Conservation (phyloP, 2,797 vertebrate genomes). For the Rousettus madagascariensis region DNA sequence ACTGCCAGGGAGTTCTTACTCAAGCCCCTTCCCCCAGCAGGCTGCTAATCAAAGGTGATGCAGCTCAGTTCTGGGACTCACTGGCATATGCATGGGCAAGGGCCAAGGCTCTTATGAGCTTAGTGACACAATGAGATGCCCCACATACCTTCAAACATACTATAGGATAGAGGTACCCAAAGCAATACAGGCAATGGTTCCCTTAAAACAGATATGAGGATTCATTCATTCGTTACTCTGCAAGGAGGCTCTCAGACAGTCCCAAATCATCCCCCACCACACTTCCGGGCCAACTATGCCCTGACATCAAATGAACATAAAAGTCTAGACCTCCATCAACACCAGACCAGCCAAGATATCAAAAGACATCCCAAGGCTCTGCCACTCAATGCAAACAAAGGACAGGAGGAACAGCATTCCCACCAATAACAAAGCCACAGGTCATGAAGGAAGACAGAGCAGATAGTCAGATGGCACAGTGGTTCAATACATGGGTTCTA, state of each 20-base stretch:
- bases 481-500: background rate
- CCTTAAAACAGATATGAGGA: conserved; percentile 22
- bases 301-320: background rate
- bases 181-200: conserved; percentile 5
- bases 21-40: conserved; percentile 78
- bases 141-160: conserved; percentile 71
- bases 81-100: conserved; percentile 51
- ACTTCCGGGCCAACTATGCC: background rate
- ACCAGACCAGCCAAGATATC: background rate
- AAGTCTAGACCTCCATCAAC: background rate
- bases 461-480: background rate
- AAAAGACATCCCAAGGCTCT: background rate
- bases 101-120: conserved; percentile 57
- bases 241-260: background rate
- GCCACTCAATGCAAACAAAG: background rate
- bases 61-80: conserved; percentile 68
- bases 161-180: background rate
- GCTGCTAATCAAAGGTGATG: conserved; percentile 83
- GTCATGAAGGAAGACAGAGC: background rate
- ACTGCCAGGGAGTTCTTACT: conserved; percentile 85
- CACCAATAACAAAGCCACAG: background rate
- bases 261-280: background rate
- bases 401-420: background rate
- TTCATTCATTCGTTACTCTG: background rate
- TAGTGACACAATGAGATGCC: conserved; percentile 62